Percentiles rank a stretch among this genome's conserved stretches.
These are phyloP conservation scores for Sebastes schlegelii DNA, from an alignment of 2,113 vertebrate genomes.

Conservation along the genomic window DNA sequence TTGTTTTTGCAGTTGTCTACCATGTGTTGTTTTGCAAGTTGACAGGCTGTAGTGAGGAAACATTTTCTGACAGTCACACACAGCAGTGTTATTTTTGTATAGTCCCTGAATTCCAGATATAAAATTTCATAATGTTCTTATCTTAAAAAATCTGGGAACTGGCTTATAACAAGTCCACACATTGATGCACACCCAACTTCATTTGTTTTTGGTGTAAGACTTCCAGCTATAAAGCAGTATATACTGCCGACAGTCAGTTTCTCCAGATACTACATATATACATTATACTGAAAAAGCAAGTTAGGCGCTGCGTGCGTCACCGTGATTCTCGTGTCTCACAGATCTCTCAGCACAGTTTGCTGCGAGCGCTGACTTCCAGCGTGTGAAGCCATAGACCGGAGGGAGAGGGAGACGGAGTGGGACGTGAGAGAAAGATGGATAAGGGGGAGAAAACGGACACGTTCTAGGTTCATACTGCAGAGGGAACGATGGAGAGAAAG, in stretches of 20 bases:
- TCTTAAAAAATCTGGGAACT: background rate
- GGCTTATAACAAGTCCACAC: background rate
- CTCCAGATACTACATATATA: background rate
- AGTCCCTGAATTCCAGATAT: background rate
- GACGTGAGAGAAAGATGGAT: slow-evolving; percentile 51
- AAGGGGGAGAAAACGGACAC: slow-evolving; percentile 19
- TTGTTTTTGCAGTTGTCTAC: slow-evolving; percentile 14
- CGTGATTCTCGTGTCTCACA: slow-evolving; percentile 31
- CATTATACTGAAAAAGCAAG: background rate
- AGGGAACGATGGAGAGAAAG: background rate
- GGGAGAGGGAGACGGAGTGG: slow-evolving; percentile 36
- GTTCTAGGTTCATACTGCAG: background rate
- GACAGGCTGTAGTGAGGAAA: slow-evolving; percentile 2
- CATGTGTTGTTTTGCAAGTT: background rate
- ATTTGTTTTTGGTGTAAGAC: background rate
- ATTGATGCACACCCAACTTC: background rate
- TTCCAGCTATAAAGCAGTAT: background rate
- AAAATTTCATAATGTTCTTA: background rate
- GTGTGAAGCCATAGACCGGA: slow-evolving; percentile 43
- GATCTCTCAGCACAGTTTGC: slow-evolving; percentile 43
- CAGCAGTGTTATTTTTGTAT: background rate
- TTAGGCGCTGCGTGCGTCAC: background rate
- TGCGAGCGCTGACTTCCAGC: slow-evolving; percentile 14
- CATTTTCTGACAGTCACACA: background rate
- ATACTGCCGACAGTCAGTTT: background rate